Evolutionary conservation across 2,113 vertebrate genomes (phyloP).

Genomic region (Pangasianodon hypophthalmus): DNA sequence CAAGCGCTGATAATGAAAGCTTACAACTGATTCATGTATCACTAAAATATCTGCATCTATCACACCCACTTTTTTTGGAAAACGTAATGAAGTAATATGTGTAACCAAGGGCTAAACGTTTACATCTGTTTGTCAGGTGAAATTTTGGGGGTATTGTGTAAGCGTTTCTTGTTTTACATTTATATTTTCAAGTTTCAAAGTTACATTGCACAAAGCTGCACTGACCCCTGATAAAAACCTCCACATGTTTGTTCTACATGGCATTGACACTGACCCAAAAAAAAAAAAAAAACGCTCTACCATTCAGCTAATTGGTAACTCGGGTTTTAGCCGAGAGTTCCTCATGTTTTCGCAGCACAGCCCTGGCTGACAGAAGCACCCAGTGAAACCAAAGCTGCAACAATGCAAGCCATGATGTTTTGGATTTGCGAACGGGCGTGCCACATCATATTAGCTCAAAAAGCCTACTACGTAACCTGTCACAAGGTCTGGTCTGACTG

Average conservation of each 20-base stretch:
- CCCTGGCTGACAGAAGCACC: conserved; percentile 11
- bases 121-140: background rate
- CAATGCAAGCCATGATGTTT: conserved; percentile 57
- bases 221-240: background rate
- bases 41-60: background rate
- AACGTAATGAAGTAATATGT: background rate
- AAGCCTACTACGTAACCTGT: conserved; percentile 57
- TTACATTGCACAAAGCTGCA: too few species aligned
- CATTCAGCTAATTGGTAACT: conserved; percentile 12
- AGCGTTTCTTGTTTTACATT: too few species aligned
- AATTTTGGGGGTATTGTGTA: background rate
- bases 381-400: conserved; percentile 50
- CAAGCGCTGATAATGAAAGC: background rate
- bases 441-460: conserved; percentile 41
- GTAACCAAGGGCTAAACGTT: too few species aligned
- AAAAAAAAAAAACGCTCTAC: background rate
- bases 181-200: too few species aligned
- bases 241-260: background rate
- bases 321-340: background rate
- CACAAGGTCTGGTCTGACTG: conserved; percentile 62
- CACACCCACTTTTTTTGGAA: background rate
- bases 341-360: background rate
- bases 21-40: background rate
- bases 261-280: background rate
- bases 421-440: conserved; percentile 56